Percentiles rank a stretch among this genome's conserved stretches.
Evolutionary conservation across 2,888 invertebrate genomes (phyloP).

Genomic region (Tipula vernalis): DNA sequence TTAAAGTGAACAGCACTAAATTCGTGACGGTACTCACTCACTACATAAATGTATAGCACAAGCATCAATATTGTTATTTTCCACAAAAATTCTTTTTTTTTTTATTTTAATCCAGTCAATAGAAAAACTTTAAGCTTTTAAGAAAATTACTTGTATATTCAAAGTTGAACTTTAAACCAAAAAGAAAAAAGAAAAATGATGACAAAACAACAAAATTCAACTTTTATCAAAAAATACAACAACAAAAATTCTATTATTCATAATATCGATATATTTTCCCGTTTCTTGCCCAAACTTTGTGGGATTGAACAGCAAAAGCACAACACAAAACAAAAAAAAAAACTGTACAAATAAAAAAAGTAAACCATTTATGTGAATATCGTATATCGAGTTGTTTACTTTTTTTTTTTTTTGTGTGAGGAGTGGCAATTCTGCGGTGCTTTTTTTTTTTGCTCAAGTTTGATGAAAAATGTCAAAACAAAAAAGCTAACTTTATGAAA

Average conservation of each 20-base stretch:
- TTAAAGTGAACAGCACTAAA: neutral
- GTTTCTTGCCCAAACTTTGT: neutral
- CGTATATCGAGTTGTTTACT: neutral
- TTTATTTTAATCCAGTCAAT: neutral
- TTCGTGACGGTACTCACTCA: neutral
- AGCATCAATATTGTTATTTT: neutral
- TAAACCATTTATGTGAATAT: neutral
- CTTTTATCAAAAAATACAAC: neutral
- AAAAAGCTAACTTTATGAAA: neutral
- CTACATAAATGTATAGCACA: neutral
- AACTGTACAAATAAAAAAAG: neutral
- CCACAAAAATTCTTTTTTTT: neutral
- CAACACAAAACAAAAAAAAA: neutral
- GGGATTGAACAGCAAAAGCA: neutral
- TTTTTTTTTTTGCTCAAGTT: neutral
- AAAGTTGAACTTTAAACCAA: neutral
- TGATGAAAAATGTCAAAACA: neutral
- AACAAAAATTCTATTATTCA: neutral
- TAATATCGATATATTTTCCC: neutral
- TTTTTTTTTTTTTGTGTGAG: neutral
- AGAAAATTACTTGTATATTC: neutral
- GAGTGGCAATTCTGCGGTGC: neutral
- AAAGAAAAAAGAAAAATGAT: neutral
- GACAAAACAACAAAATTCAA: neutral
- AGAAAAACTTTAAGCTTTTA: neutral